Percentiles rank a stretch among this genome's conserved stretches.
These are phyloP conservation scores for Chiloscyllium plagiosum DNA, from an alignment of 2,113 vertebrate species.

Conservation along the genomic window DNA sequence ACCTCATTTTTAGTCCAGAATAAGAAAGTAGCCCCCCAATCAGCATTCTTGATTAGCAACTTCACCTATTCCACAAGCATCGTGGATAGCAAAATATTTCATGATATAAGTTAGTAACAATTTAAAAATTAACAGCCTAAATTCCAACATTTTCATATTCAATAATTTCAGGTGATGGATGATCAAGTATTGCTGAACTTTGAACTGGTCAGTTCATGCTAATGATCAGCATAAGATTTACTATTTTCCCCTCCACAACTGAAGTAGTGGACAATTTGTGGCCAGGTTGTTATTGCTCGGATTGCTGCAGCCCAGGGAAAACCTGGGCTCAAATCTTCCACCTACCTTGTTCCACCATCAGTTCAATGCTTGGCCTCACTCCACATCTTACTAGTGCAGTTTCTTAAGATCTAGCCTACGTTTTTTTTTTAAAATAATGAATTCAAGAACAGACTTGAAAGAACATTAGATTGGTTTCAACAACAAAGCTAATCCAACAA, in stretches of 20 bases:
- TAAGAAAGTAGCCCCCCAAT: no score
- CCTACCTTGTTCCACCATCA: not conserved
- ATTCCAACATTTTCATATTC: not conserved
- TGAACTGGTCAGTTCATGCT: not conserved
- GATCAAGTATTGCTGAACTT: not conserved
- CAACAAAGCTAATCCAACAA: not conserved
- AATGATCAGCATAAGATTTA: not conserved
- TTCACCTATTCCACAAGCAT: no score
- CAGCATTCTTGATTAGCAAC: no score
- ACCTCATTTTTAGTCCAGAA: no score
- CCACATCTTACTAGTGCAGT: not conserved
- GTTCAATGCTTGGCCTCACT: not conserved
- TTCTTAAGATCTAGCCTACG: not conserved
- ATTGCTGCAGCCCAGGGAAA: not conserved
- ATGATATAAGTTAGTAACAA: not conserved
- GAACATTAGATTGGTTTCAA: not conserved
- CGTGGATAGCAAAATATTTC: no score
- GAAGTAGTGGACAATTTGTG: not conserved
- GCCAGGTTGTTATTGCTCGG: not conserved
- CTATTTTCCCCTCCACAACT: not conserved
- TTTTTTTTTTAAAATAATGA: not conserved
- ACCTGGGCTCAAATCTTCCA: not conserved
- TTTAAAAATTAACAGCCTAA: not conserved
- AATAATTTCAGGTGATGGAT: not conserved
- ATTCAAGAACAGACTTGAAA: not conserved